Evolutionary conservation across 2,888 invertebrate species (phyloP), one percentile per base, ranked within the genome.

Genomic region (Gandaritis pyraliata): DNA sequence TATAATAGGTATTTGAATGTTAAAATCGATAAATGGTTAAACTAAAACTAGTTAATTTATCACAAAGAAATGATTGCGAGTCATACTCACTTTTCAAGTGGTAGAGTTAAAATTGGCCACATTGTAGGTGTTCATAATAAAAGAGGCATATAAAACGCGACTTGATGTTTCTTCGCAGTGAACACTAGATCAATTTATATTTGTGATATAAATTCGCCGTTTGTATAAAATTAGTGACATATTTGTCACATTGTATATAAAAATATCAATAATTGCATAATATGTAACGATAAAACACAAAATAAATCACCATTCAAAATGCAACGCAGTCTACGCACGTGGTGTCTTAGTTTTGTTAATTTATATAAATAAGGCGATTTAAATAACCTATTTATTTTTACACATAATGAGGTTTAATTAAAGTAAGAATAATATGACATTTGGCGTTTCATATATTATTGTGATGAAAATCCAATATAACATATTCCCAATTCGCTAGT

Each of bases 291-390:
- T 78, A 74, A 65, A 66, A 65, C 49, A 62, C 70, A 77, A 82
- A 81, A 78, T 68, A 72, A 81, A 81, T 81, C 87, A 87, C 87
- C 86, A 52, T 78, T 82, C 64, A 83, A 90, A 90, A 90, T 90
- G 90, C 90, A 82, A 83, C 78, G 81, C 90, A 90, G 88, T 89
- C 89, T 88, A 83, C 84, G 86, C 88, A 86, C 75, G 66, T 85
- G 88, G 86, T 88, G 88, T 88, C 78, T 82, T 82, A 81, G 71
- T 79, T 80, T 70, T 76, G 68, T 75, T 74, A 70, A 61, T 30
- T 77, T 77, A 74, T 74, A 76, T 75, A 77, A 78, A 82, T 88
- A 90, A 89, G 90, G 89, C 88, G 83, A 85, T 85, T 80, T 72
- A 77, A 78, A 80, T 84, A 81, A 83, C 77, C 87, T 88, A 87